A percentile compares a stretch with the other conserved stretches of the same genome.
These are phyloP conservation scores for Fragum fragum DNA, from an alignment of 2,888 invertebrate species.

Conservation along the genomic window DNA sequence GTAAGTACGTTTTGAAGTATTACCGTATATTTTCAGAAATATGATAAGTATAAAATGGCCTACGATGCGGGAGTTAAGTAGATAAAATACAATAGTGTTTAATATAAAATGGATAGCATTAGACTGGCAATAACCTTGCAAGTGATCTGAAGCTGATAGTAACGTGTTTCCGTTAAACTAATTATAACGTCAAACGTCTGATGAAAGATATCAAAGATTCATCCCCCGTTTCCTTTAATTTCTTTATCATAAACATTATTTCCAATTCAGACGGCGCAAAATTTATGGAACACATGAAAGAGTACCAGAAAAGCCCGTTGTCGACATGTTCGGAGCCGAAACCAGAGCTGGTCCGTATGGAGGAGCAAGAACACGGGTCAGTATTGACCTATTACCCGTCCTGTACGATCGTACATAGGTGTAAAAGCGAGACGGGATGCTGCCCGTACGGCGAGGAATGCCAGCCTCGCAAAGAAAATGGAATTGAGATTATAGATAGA, in stretches of 20 bases:
- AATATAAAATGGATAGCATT: too few species aligned
- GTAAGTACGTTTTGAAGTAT: slow-evolving; percentile 1
- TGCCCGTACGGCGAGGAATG: slow-evolving; percentile 92
- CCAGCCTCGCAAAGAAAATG: slow-evolving; percentile 91
- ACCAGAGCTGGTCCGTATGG: slow-evolving; percentile 92
- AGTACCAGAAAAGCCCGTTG: slow-evolving; percentile 71
- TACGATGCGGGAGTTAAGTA: too few species aligned
- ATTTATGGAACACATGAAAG: slow-evolving; percentile 72
- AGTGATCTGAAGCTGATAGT: too few species aligned
- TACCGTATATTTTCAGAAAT: too few species aligned
- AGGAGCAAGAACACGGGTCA: slow-evolving; percentile 91
- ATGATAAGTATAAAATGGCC: too few species aligned
- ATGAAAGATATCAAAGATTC: too few species aligned
- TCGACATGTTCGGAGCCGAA: slow-evolving; percentile 90
- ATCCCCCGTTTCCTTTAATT: too few species aligned
- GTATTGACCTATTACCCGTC: slow-evolving; percentile 93
- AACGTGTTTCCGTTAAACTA: too few species aligned
- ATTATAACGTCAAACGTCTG: too few species aligned
- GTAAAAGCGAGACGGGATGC: slow-evolving; percentile 95
- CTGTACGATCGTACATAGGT: slow-evolving; percentile 94
- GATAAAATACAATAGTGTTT: too few species aligned
- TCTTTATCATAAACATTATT: too few species aligned
- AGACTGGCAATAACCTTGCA: too few species aligned
- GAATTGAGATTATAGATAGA: slow-evolving; percentile 89
- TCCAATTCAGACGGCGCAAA: slow-evolving; percentile 63